Percentiles rank a stretch among this genome's conserved stretches.
These are phyloP conservation scores for Aphaenogaster ashmeadi DNA, from an alignment of 1,140 invertebrate species.

Conservation along the genomic window DNA sequence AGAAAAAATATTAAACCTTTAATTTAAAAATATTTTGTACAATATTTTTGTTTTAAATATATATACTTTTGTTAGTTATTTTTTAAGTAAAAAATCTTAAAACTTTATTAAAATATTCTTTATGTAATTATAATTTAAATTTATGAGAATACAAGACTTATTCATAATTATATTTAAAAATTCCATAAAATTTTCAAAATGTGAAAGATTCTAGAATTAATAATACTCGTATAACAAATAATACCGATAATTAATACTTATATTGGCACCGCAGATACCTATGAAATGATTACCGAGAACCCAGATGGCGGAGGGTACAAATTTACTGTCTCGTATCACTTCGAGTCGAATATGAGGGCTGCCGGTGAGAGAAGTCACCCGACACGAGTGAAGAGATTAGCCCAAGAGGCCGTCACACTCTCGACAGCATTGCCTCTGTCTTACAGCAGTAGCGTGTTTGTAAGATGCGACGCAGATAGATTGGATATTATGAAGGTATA, in stretches of 20 bases:
- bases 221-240: constrained; percentile 6
- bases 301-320: constrained; percentile 91
- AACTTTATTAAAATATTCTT: neutral
- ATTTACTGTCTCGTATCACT: constrained; percentile 96
- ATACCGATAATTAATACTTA: constrained; percentile 50
- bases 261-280: constrained; percentile 90
- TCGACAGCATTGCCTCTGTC: constrained; percentile 97
- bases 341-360: constrained; percentile 95
- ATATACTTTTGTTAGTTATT: too few relatives aligned
- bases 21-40: neutral
- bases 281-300: constrained; percentile 95
- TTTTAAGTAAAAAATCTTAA: neutral
- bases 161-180: neutral
- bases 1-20: neutral
- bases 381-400: constrained; percentile 95
- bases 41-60: neutral
- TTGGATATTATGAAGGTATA: constrained; percentile 97
- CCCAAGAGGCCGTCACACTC: constrained; percentile 98
- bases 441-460: constrained; percentile 98
- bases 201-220: neutral
- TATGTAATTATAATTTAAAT: neutral
- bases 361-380: constrained; percentile 95
- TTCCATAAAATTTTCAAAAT: neutral
- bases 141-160: neutral
- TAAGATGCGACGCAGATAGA: constrained; percentile 97